Conservation (phyloP, 30 jellyfish, hydroid and myxozoan genomes). For the Hydra vulgaris region DNA sequence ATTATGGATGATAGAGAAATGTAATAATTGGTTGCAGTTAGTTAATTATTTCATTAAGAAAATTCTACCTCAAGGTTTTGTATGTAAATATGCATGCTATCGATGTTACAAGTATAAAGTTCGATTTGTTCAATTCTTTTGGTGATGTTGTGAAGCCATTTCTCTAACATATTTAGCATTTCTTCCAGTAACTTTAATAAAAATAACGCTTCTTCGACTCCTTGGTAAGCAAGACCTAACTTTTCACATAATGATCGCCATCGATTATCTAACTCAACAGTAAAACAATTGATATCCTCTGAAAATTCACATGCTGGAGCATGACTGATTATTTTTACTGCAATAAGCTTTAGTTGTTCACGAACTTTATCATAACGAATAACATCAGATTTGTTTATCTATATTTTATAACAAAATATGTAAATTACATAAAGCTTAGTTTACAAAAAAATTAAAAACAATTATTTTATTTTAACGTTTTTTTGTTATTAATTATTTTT, state of each 20-base stretch:
- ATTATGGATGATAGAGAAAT: too few relatives aligned
- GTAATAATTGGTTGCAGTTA: too few relatives aligned
- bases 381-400: constrained; percentile 51
- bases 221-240: constrained; percentile 46
- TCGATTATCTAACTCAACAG: constrained; percentile 29
- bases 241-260: constrained; percentile 57
- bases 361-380: constrained; percentile 44
- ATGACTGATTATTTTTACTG: constrained; percentile 54
- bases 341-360: constrained; percentile 35
- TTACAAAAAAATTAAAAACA: too few relatives aligned
- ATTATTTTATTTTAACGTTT: too few relatives aligned
- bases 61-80: constrained; percentile 45
- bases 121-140: constrained; percentile 18
- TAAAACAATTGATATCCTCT: constrained; percentile 30
- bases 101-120: constrained; percentile 30
- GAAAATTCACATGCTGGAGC: constrained; percentile 67
- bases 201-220: constrained; percentile 55
- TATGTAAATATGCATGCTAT: constrained; percentile 27
- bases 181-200: constrained; percentile 68
- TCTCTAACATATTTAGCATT: constrained; percentile 56
- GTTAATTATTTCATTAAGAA: too few relatives aligned
- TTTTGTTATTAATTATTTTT: too few relatives aligned
- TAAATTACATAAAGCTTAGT: too few relatives aligned
- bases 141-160: constrained; percentile 53
- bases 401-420: neutral